Evolutionary conservation across 1,140 invertebrate species (phyloP), one percentile per base, ranked within the genome.

Genomic region (fruit fly (Drosophila melanogaster)): DNA sequence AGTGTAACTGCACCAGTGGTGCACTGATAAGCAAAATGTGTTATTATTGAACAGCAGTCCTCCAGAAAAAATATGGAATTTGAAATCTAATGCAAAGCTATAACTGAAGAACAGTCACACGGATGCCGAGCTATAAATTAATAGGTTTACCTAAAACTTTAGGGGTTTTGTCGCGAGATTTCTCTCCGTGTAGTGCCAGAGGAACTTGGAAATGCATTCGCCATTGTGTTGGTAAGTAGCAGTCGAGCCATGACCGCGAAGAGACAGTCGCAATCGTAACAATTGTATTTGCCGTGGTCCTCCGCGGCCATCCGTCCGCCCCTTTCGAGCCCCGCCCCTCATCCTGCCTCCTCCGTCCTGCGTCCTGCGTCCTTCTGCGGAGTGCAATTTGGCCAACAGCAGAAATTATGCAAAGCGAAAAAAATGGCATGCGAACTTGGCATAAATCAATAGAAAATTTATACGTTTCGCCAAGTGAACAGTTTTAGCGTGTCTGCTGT

Each of bases 361-460:
- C 14, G 10, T n/a, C 4, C 24, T 22, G n/a, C 40, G 17, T 43
- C 19, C 49, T 50, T 56, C 35, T 54, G 53, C 43, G 65, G 79
- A 62, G 75, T 71, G 59, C 84, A 77, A 89, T 87, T 89, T 87
- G 79, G 84, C 84, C 84, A 79, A 72, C 83, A 73, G 84, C 83
- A 71, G 57, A 89, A 89, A 89, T 89, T 89, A 89, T 89, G 84
- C 84, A 89, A 90, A 89, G 73, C 85, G 77, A 81, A 89, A 89
- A 89, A 89, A 89, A 79, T 89, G 84, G 64, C 84, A 89, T 90
- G 85, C 85, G 78, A 89, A 89, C 84, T 89, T 89, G 84, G 84
- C 85, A 89, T 89, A 89, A 89, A 89, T 89, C 84, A 89, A 89
- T 89, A 90, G 84, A 89, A 89, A 89, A 89, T 89, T 89, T 89